Conservation (phyloP, 2,888 invertebrate species). For the Apantesis nais region DNA sequence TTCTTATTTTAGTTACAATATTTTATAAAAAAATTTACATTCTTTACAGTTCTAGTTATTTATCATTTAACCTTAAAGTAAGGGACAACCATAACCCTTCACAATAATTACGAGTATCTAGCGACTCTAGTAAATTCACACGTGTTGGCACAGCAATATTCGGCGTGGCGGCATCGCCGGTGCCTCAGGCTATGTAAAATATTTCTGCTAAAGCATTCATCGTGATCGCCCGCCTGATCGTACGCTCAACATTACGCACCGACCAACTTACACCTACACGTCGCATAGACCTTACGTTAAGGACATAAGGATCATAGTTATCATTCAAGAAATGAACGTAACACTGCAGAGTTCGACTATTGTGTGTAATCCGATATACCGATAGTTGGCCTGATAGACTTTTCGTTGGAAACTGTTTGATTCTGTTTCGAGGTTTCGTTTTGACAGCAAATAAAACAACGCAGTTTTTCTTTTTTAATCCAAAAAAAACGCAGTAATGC, state of each 20-base stretch:
- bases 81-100: slow-evolving; percentile 29
- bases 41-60: neutral
- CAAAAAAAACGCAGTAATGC: slow-evolving; percentile 32
- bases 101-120: slow-evolving; percentile 41
- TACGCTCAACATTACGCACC: slow-evolving; percentile 70
- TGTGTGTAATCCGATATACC: slow-evolving; percentile 77
- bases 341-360: slow-evolving; percentile 67
- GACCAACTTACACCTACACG: slow-evolving; percentile 55
- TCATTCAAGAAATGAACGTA: slow-evolving; percentile 33
- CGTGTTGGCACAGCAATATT: slow-evolving; percentile 83
- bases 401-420: slow-evolving; percentile 73
- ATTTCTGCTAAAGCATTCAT: slow-evolving; percentile 85
- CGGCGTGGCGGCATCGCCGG: slow-evolving; percentile 71
- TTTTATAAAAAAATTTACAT: neutral
- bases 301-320: slow-evolving; percentile 56
- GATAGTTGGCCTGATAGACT: slow-evolving; percentile 74
- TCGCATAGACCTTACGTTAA: slow-evolving; percentile 50
- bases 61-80: slow-evolving; percentile 10
- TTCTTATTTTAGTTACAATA: too few species aligned
- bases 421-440: slow-evolving; percentile 66
- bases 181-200: slow-evolving; percentile 83
- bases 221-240: slow-evolving; percentile 80
- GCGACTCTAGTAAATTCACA: slow-evolving; percentile 64
- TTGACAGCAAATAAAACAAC: slow-evolving; percentile 59
- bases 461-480: slow-evolving; percentile 37